phyloP scores from a whole-genome alignment of 2,888 invertebrate genomes.

The Ecdyonurus torrentis region DNA sequence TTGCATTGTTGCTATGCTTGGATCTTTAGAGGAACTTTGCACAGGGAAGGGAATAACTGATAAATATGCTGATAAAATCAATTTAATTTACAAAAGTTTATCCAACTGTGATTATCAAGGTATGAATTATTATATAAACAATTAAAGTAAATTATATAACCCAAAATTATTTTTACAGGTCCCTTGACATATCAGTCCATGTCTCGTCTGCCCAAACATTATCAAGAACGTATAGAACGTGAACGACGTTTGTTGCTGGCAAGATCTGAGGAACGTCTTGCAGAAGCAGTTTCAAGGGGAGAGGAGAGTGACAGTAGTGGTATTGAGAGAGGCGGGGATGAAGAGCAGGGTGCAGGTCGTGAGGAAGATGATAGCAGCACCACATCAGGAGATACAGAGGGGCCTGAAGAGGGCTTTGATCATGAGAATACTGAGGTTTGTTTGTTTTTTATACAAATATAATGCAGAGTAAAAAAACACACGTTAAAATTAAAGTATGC shows the following conservation, averaged over 20 bases:
- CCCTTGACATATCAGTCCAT: constrained; percentile 73
- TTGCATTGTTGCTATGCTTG: constrained; percentile 65
- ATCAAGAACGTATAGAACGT: constrained; percentile 33
- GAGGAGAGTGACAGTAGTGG: constrained; percentile 35
- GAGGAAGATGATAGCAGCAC: constrained; percentile 16
- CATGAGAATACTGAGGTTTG: constrained; percentile 18
- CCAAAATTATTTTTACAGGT: constrained; percentile 15
- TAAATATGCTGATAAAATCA: constrained; percentile 41
- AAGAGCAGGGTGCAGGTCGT: constrained; percentile 14
- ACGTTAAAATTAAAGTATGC: too few relatives aligned
- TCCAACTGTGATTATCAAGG: constrained; percentile 64
- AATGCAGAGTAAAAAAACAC: too few relatives aligned
- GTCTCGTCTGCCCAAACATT: constrained; percentile 65
- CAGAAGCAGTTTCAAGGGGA: constrained; percentile 34
- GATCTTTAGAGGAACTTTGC: constrained; percentile 66
- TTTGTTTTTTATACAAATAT: neutral
- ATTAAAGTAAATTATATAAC: too few relatives aligned
- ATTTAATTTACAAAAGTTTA: constrained; percentile 45
- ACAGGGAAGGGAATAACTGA: constrained; percentile 51
- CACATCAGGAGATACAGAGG: constrained; percentile 43
- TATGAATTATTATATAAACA: too few relatives aligned
- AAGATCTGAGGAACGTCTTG: constrained; percentile 29
- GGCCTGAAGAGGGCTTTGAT: constrained; percentile 43
- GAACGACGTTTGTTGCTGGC: constrained; percentile 15
- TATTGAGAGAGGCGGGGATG: constrained; percentile 22